A percentile compares a stretch with the other conserved stretches of the same genome.
Conservation (phyloP, 2,113 vertebrate species). For the Hystrix brachyura region DNA sequence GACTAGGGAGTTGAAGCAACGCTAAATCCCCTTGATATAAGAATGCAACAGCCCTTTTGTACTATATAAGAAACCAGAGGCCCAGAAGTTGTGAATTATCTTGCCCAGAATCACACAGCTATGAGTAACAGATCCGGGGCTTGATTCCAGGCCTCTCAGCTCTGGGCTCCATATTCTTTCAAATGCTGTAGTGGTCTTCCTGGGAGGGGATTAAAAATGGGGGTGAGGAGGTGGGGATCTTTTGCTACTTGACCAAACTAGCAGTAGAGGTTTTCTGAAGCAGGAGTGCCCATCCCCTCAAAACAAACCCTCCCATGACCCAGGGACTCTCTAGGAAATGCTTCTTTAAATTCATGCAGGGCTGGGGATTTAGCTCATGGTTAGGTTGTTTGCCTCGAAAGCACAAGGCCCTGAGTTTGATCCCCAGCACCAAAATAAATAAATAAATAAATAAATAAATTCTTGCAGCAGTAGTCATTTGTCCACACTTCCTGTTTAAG, state of each 20-base stretch:
- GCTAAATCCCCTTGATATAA: neutral
- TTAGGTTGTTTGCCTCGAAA: too few relatives aligned
- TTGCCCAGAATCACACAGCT: conserved; percentile 12
- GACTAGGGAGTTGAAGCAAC: neutral
- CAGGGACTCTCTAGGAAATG: neutral
- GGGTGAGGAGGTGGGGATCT: neutral
- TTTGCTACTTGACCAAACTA: neutral
- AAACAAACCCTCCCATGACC: neutral
- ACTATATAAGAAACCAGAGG: neutral
- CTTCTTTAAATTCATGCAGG: neutral
- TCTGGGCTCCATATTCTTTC: conserved; percentile 33
- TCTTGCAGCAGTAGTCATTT: neutral
- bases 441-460: neutral
- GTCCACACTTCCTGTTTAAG: neutral
- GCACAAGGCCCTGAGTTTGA: too few relatives aligned
- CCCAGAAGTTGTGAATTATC: conserved; percentile 33
- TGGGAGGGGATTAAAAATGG: neutral
- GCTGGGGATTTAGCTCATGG: too few relatives aligned
- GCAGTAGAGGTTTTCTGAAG: neutral
- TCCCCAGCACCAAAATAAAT: too few relatives aligned
- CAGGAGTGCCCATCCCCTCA: neutral
- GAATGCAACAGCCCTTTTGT: conserved; percentile 22
- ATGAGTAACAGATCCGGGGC: neutral
- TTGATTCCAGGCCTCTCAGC: neutral
- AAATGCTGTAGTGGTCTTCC: neutral